Evolutionary conservation across 2,888 invertebrate species (phyloP).

Genomic region (Camptogramma bilineatum): DNA sequence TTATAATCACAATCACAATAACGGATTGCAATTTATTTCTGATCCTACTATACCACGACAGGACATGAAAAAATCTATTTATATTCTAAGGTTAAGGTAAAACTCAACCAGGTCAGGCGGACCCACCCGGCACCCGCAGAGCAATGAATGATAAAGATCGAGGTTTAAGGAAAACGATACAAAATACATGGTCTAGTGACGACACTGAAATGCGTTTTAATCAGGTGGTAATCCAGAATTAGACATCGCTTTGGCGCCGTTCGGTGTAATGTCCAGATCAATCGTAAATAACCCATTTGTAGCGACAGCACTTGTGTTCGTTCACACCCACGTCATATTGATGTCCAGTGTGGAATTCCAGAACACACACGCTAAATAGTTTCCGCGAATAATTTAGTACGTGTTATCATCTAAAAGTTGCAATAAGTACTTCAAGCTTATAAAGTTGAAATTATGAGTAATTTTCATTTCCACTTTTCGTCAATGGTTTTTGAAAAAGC

Average conservation of each 20-base stretch:
- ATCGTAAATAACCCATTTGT: constrained; percentile 52
- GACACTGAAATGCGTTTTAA: constrained; percentile 48
- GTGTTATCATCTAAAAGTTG: neutral
- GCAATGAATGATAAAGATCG: constrained; percentile 6
- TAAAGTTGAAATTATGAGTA: too few relatives aligned
- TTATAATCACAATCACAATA: neutral
- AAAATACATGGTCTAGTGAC: constrained; percentile 21
- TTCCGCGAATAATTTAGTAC: constrained; percentile 7
- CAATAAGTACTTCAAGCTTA: too few relatives aligned
- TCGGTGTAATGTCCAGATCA: constrained; percentile 47
- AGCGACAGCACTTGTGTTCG: constrained; percentile 49
- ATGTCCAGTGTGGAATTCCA: constrained; percentile 43
- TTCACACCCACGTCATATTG: constrained; percentile 40
- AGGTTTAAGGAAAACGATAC: constrained; percentile 5
- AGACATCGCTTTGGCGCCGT: constrained; percentile 54
- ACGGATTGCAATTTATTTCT: neutral
- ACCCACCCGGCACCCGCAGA: constrained; percentile 6
- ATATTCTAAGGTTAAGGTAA: constrained; percentile 4
- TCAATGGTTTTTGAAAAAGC: too few relatives aligned
- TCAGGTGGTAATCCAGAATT: constrained; percentile 61
- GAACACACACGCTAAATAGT: constrained; percentile 34
- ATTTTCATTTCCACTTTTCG: too few relatives aligned
- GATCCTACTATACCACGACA: neutral
- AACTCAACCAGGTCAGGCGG: constrained; percentile 16
- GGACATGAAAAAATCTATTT: neutral